A percentile compares a stretch with the other conserved stretches of the same genome.
Conservation (phyloP, 2,888 invertebrate species). For the Sepioteuthis lessoniana region DNA sequence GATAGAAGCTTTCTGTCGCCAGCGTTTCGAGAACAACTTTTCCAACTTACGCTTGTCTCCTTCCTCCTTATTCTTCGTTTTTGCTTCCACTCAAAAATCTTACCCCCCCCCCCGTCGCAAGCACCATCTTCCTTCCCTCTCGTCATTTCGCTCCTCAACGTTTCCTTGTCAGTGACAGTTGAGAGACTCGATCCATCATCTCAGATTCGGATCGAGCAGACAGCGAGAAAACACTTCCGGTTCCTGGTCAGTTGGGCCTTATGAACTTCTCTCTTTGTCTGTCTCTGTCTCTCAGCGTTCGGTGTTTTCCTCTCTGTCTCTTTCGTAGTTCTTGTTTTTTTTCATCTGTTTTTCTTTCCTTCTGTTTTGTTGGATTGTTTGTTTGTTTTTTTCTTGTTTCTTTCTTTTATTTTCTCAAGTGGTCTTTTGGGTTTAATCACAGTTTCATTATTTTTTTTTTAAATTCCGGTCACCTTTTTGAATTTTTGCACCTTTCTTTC, state of each 20-base stretch:
- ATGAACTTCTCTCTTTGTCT: background rate
- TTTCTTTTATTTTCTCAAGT: background rate
- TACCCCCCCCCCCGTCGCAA: background rate
- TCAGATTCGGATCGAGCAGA: constrained; percentile 13
- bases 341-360: background rate
- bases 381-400: background rate
- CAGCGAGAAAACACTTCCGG: background rate
- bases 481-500: too few species aligned
- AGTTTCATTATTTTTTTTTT: too few species aligned
- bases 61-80: background rate
- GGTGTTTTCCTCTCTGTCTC: background rate
- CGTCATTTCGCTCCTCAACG: background rate
- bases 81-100: background rate
- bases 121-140: background rate
- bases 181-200: constrained; percentile 20
- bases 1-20: background rate
- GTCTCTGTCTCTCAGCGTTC: background rate
- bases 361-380: background rate
- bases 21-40: background rate
- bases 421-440: background rate
- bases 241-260: background rate
- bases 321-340: background rate
- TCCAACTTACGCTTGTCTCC: background rate
- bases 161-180: background rate
- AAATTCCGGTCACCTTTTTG: too few species aligned